These are phyloP conservation scores for Ophiodon elongatus DNA, from an alignment of 2,113 vertebrate species.

Conservation along the genomic window DNA sequence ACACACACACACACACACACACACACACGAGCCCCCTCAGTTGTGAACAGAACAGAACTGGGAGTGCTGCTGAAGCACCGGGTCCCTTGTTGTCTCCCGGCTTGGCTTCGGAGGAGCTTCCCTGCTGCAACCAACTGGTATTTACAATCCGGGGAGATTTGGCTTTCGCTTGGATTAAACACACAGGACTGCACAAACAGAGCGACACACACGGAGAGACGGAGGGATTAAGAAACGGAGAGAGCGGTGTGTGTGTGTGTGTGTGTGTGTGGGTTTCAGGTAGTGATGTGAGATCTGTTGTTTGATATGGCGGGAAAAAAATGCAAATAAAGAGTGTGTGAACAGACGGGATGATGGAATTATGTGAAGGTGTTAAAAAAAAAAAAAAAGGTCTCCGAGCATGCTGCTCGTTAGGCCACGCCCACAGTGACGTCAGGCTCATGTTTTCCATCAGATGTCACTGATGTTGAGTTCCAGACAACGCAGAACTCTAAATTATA, in stretches of 20 bases:
- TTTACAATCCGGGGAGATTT: slow-evolving; percentile 68
- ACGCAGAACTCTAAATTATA: too few relatives aligned
- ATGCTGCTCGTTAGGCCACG: slow-evolving; percentile 5
- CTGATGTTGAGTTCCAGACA: too few relatives aligned
- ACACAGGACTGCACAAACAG: slow-evolving; percentile 57
- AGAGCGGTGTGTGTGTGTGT: background rate
- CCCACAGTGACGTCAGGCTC: slow-evolving; percentile 34
- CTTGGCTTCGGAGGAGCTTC: slow-evolving; percentile 60
- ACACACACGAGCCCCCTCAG: slow-evolving; percentile 50
- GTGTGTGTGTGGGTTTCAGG: slow-evolving; percentile 54
- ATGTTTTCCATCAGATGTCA: slow-evolving; percentile 33
- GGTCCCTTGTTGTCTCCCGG: slow-evolving; percentile 57
- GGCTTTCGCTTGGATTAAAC: slow-evolving; percentile 72
- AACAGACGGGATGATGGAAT: slow-evolving; percentile 30
- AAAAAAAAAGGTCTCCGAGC: slow-evolving; percentile 2
- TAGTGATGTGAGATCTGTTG: slow-evolving; percentile 30
- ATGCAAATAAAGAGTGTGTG: slow-evolving; percentile 15
- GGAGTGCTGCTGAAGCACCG: slow-evolving; percentile 55
- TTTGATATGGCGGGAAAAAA: background rate
- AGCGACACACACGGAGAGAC: slow-evolving; percentile 18
- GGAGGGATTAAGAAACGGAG: slow-evolving; percentile 34
- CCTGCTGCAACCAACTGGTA: slow-evolving; percentile 69
- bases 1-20: slow-evolving; percentile 22
- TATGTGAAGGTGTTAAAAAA: background rate
- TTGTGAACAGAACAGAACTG: slow-evolving; percentile 62